Evolutionary conservation across 2,797 vertebrate genomes (phyloP), one percentile per base, ranked within the genome.

Genomic region (Rhinogobio ventralis): DNA sequence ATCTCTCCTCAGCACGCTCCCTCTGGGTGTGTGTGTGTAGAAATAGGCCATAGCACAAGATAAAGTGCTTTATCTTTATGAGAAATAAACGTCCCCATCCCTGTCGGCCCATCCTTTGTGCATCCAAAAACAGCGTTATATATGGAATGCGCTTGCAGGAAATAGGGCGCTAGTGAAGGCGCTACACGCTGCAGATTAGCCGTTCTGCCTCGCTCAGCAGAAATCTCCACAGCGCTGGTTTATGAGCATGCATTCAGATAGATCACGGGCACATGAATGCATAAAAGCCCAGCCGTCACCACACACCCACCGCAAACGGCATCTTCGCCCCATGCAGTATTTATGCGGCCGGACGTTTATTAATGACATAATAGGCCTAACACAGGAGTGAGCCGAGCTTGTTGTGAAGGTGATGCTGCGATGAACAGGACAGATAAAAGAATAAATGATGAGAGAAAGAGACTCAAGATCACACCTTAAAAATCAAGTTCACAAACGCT

Each of bases 11-110:
- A 39, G 60, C 73, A 83, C 64, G 28, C 69, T 83, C 77, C 83
- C 67, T 53, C 64, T 60, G 77, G 81, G 72, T 68, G 82, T 69
- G 80, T 55, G 79, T 66, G 79, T 82, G 78, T 78, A 74, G 82
- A 89, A 89, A 86, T 89, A 87, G 88, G 86, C 86, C 88, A 87
- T 45, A 72, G 86, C 84, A 79, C 62, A 86, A 89, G 88, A 89
- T 89, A 89, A 89, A 87, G 88, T 42, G 68, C 86, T 89, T 87
- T 87, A 89, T 89, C 88, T 89, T 87, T 86, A 87, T 82, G 80
- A 87, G 82, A 89, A 85, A 89, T 89, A 87, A 87, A 89, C 79
- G 82, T 82, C 82, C 17, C 78, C 78, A 53, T 86, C 84, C 79
- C 79, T 83, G 84, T 76, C 81, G 71, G n/a, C 85, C 79, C 66